A percentile compares a stretch with the other conserved stretches of the same genome.
These are phyloP conservation scores for Tetramorium bicarinatum DNA, from an alignment of 2,888 invertebrate species.

Conservation along the genomic window DNA sequence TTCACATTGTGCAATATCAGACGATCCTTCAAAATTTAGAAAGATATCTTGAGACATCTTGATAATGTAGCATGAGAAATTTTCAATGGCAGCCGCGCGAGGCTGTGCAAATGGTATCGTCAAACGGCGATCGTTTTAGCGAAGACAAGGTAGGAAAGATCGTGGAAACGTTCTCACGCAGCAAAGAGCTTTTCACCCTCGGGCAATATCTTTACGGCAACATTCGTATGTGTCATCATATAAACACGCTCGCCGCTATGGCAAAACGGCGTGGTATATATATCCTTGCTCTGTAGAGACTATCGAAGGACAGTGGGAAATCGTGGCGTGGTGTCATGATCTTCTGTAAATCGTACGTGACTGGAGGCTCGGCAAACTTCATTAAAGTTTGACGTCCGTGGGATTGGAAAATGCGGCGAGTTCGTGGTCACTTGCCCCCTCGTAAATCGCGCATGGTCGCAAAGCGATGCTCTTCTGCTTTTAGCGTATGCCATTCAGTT, in stretches of 20 bases:
- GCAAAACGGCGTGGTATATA: neutral
- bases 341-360: constrained; percentile 45
- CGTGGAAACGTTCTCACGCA: neutral
- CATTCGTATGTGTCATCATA: neutral
- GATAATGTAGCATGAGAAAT: constrained; percentile 4
- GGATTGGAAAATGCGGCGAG: constrained; percentile 38
- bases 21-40: constrained; percentile 22
- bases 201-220: constrained; percentile 20
- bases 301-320: constrained; percentile 4
- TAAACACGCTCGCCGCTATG: constrained; percentile 11
- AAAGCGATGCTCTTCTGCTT: constrained; percentile 30
- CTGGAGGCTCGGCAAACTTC: constrained; percentile 29
- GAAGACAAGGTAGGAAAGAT: neutral
- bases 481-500: constrained; percentile 12
- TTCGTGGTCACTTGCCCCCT: neutral
- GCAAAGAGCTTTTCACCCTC: constrained; percentile 7
- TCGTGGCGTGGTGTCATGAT: constrained; percentile 6
- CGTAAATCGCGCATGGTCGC: constrained; percentile 23
- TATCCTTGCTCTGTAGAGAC: neutral
- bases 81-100: constrained; percentile 14
- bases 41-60: neutral
- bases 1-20: neutral
- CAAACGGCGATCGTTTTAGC: constrained; percentile 34
- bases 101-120: constrained; percentile 23
- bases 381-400: constrained; percentile 47